These are phyloP conservation scores for Crotophaga sulcirostris DNA, from an alignment of 2,113 vertebrate species.

Conservation along the genomic window DNA sequence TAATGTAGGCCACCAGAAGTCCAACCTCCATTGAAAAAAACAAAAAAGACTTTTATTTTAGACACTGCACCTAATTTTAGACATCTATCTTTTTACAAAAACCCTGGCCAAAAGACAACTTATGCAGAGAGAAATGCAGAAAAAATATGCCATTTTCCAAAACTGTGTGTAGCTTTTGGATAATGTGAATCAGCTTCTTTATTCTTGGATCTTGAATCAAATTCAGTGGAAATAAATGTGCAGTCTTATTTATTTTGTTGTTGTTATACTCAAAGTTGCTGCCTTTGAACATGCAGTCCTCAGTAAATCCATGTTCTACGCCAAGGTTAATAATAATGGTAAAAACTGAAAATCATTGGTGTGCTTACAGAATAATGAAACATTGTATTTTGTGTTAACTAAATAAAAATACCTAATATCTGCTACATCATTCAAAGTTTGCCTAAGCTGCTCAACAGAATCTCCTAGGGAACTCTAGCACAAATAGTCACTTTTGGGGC, in stretches of 20 bases:
- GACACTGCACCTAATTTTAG: constrained; percentile 31
- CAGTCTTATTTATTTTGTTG: constrained; percentile 34
- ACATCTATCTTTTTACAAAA: constrained; percentile 19
- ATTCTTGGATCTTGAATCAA: constrained; percentile 33
- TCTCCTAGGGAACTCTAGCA: not conserved
- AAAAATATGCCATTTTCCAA: constrained; percentile 41
- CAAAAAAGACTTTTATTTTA: not conserved
- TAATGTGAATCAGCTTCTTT: constrained; percentile 46
- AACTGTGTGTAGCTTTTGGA: constrained; percentile 44
- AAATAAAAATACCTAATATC: not conserved
- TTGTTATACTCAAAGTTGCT: not conserved
- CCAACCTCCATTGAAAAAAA: not conserved
- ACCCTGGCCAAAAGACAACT: not conserved
- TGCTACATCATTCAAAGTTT: not conserved
- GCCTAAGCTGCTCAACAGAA: not conserved
- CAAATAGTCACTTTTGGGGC: not conserved
- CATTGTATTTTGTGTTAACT: not conserved
- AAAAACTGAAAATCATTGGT: not conserved
- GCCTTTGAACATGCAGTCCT: constrained; percentile 44
- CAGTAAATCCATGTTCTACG: not conserved
- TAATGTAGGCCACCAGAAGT: not conserved
- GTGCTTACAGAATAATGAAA: not conserved
- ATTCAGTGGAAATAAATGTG: constrained; percentile 60
- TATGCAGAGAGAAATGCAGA: constrained; percentile 17
- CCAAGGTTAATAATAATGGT: not conserved